These are phyloP conservation scores for Mustela lutreola DNA, from an alignment of 2,113 vertebrate genomes.

Conservation along the genomic window DNA sequence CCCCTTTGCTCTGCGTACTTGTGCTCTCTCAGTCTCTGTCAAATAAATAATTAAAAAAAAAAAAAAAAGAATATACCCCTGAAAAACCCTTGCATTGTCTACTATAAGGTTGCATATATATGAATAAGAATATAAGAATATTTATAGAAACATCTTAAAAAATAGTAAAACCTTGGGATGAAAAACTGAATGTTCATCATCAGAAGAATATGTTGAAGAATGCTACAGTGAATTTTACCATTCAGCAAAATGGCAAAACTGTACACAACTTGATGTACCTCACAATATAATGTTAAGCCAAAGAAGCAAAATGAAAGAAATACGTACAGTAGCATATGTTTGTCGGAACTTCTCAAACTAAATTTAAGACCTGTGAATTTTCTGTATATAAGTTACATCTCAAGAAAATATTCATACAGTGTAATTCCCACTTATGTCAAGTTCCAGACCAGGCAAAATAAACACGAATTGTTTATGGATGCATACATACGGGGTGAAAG, in stretches of 20 bases:
- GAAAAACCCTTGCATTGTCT: neutral
- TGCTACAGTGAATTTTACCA: neutral
- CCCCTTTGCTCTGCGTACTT: no score
- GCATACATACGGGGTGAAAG: neutral
- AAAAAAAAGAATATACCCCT: neutral
- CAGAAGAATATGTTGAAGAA: neutral
- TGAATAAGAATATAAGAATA: neutral
- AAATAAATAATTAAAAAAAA: no score
- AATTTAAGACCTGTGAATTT: neutral
- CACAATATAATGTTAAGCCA: neutral
- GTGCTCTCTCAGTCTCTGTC: no score
- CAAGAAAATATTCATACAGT: neutral
- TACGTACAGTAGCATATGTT: neutral
- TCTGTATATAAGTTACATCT: neutral
- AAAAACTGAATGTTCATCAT: neutral
- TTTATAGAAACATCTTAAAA: neutral
- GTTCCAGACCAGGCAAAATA: neutral
- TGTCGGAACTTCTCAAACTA: neutral
- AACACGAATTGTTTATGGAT: neutral
- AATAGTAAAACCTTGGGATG: neutral
- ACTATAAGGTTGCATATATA: neutral
- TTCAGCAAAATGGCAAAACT: neutral
- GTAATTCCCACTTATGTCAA: neutral
- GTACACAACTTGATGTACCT: neutral
- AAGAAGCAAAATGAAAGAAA: neutral